Evolutionary conservation across 2,797 vertebrate species (phyloP).

Genomic region (Limnodromus scolopaceus): DNA sequence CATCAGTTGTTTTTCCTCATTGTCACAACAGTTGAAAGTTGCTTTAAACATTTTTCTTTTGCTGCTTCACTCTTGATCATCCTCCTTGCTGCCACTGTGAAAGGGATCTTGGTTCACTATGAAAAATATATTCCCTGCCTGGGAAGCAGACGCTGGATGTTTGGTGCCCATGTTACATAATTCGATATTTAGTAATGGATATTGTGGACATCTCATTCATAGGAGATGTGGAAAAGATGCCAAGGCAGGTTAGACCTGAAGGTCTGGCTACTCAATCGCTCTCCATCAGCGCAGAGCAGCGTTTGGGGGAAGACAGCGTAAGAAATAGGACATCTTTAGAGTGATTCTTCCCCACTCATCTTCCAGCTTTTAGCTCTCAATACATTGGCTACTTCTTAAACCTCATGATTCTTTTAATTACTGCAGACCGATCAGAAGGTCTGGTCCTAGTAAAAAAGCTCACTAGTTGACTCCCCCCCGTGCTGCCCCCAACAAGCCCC

Average conservation of each 20-base stretch:
- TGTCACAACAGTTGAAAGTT: not conserved
- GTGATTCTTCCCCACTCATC: not conserved
- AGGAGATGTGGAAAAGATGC: not conserved
- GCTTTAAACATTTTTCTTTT: not conserved
- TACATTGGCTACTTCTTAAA: not conserved
- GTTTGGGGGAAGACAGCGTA: not conserved
- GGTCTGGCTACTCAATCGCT: not conserved
- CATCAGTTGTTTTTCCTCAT: not conserved
- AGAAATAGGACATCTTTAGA: not conserved
- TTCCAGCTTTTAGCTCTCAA: not conserved
- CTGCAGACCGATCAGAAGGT: not conserved
- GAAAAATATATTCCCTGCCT: not conserved
- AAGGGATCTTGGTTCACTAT: not conserved
- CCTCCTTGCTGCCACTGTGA: not conserved
- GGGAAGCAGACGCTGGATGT: not conserved
- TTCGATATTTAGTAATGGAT: not conserved
- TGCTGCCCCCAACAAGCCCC: rapidly evolving
- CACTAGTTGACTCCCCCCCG: no score
- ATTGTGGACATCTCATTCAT: not conserved
- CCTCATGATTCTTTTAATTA: not conserved
- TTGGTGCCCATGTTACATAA: not conserved
- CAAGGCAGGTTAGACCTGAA: not conserved
- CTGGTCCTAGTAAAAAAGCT: not conserved
- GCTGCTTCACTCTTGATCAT: not conserved
- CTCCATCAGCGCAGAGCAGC: not conserved